Evolutionary conservation across 2,888 invertebrate species (phyloP).

Genomic region (Galerucella calmariensis): DNA sequence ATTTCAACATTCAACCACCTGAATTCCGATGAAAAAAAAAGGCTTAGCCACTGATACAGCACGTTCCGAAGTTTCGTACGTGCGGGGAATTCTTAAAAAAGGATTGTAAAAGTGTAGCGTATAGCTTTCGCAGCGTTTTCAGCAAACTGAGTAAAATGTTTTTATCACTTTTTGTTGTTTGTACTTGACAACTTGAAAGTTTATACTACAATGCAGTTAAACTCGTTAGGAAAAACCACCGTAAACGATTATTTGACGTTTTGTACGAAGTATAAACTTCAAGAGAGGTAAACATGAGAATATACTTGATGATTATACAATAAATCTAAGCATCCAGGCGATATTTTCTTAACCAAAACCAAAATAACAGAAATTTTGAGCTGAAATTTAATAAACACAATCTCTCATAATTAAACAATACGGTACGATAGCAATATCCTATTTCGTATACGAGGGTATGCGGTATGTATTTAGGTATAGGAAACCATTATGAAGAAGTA

Average conservation of each 20-base stretch:
- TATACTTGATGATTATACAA: too few relatives aligned
- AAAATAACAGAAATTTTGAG: too few relatives aligned
- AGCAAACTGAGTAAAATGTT: constrained; percentile 17
- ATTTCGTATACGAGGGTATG: too few relatives aligned
- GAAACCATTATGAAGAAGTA: too few relatives aligned
- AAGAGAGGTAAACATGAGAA: not conserved
- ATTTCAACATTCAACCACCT: constrained; percentile 32
- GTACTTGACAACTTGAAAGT: constrained; percentile 24
- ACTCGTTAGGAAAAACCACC: not conserved
- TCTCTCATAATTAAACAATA: too few relatives aligned
- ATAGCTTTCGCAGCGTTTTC: constrained; percentile 19
- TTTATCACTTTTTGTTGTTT: constrained; percentile 27
- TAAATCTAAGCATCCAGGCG: too few relatives aligned
- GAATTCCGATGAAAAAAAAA: constrained; percentile 18
- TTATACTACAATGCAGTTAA: not conserved
- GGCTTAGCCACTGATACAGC: constrained; percentile 39
- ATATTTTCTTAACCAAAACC: too few relatives aligned
- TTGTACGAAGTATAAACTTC: not conserved
- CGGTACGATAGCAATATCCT: too few relatives aligned
- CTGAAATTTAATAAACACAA: too few relatives aligned
- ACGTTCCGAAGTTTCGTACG: constrained; percentile 35
- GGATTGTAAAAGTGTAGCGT: constrained; percentile 23
- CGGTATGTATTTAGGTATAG: too few relatives aligned
- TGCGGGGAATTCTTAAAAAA: constrained; percentile 28
- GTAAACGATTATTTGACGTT: not conserved